phyloP scores from a whole-genome alignment of 2,888 invertebrate species.

The Nymphalis c-album region DNA sequence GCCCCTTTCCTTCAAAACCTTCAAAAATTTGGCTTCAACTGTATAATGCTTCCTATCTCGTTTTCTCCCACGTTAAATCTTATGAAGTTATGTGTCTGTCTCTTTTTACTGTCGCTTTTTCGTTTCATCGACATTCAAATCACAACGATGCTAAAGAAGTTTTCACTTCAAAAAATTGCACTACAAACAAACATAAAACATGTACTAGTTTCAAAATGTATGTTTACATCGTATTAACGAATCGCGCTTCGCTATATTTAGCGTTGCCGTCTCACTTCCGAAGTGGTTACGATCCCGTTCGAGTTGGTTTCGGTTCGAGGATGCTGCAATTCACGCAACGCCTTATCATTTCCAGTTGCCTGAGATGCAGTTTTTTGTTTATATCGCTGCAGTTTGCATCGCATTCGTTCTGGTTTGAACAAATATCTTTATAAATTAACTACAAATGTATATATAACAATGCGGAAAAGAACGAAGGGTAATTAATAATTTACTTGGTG shows the following conservation, averaged over 20 bases:
- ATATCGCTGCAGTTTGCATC: neutral
- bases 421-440: too few relatives aligned
- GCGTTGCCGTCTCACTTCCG: constrained; percentile 37
- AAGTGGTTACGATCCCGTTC: constrained; percentile 37
- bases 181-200: neutral
- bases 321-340: constrained; percentile 19
- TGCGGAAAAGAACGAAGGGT: too few relatives aligned
- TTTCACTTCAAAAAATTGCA: neutral
- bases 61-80: too few relatives aligned
- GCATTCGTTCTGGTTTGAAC: neutral
- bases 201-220: neutral
- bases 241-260: constrained; percentile 48
- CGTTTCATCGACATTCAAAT: too few relatives aligned
- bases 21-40: too few relatives aligned
- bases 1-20: too few relatives aligned
- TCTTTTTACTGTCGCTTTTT: too few relatives aligned
- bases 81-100: too few relatives aligned
- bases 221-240: constrained; percentile 40
- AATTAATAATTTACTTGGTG: too few relatives aligned
- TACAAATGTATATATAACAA: too few relatives aligned
- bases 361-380: neutral
- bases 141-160: too few relatives aligned
- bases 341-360: constrained; percentile 15
- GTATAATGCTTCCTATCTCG: too few relatives aligned
- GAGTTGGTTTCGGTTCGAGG: constrained; percentile 33